A percentile compares a stretch with the other conserved stretches of the same genome.
phyloP scores from a whole-genome alignment of 2,888 invertebrate species.

The Drosophila buzzatii region DNA sequence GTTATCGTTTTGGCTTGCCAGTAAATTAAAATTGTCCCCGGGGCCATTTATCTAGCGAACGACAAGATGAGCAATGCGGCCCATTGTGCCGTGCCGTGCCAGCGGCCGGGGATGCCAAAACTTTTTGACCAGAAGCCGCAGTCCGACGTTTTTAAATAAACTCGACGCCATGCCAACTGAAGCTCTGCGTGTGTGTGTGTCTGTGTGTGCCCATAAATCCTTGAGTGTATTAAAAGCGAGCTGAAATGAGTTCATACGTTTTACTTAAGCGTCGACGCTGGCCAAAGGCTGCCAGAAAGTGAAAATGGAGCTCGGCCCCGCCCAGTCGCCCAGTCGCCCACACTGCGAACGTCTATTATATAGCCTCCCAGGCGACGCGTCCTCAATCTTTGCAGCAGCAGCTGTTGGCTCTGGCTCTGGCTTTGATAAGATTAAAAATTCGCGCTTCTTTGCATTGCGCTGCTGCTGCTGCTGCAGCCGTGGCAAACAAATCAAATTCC shows the following conservation, averaged over 20 bases:
- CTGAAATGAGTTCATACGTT: slow-evolving; percentile 62
- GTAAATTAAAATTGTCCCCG: slow-evolving; percentile 80
- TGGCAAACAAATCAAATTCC: slow-evolving; percentile 59
- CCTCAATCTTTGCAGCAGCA: slow-evolving; percentile 4
- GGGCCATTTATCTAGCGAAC: slow-evolving; percentile 74
- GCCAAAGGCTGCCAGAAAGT: slow-evolving; percentile 45
- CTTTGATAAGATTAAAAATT: slow-evolving; percentile 52
- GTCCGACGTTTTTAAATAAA: slow-evolving; percentile 49
- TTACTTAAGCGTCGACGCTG: slow-evolving; percentile 12
- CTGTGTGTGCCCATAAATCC: slow-evolving; percentile 55
- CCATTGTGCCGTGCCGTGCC: slow-evolving; percentile 41
- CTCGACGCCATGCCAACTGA: slow-evolving; percentile 13
- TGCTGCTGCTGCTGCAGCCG: slow-evolving; percentile 18
- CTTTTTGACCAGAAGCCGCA: slow-evolving; percentile 42
- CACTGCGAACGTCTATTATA: no score
- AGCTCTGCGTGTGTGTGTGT: background rate
- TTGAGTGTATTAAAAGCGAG: slow-evolving; percentile 63
- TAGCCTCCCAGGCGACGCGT: slow-evolving; percentile 10
- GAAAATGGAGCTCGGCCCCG: slow-evolving; percentile 47
- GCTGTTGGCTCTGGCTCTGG: background rate
- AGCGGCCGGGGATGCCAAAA: slow-evolving; percentile 23
- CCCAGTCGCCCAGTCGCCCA: no score
- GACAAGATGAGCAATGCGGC: slow-evolving; percentile 62
- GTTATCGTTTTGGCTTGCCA: slow-evolving; percentile 53
- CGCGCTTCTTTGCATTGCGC: slow-evolving; percentile 22